These are phyloP conservation scores for Thereva unica DNA, from an alignment of 2,888 invertebrate genomes.

Conservation along the genomic window DNA sequence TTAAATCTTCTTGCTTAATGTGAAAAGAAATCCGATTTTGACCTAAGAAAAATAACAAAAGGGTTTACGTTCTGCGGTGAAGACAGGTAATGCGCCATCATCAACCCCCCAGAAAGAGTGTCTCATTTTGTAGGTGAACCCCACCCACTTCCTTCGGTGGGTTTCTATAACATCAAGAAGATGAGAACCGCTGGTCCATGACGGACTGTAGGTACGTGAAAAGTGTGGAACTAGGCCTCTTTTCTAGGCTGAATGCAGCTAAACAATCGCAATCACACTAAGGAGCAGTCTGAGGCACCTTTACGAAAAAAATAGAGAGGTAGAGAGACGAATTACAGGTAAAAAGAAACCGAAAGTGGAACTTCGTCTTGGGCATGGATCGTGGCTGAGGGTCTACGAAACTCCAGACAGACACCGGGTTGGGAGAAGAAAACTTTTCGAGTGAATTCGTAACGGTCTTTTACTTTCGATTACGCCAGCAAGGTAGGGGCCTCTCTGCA, in stretches of 20 bases:
- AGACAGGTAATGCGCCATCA: background rate
- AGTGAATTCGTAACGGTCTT: no score
- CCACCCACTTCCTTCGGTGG: slow-evolving; percentile 21
- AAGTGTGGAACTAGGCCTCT: slow-evolving; percentile 11
- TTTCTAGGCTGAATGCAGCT: slow-evolving; percentile 4
- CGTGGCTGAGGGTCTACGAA: background rate
- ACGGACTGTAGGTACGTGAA: slow-evolving; percentile 10
- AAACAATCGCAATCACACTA: background rate
- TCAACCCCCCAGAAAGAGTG: slow-evolving; percentile 16
- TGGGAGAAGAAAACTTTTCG: no score
- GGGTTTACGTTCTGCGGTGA: background rate
- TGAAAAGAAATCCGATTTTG: slow-evolving; percentile 14
- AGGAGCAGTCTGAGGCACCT: background rate
- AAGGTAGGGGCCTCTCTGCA: no score
- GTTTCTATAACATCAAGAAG: background rate
- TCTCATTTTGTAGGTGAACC: slow-evolving; percentile 6
- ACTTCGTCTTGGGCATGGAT: background rate
- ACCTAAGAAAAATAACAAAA: slow-evolving; percentile 15
- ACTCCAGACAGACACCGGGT: background rate
- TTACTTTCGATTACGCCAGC: no score
- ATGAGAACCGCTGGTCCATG: slow-evolving; percentile 16
- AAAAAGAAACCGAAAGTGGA: slow-evolving; percentile 25
- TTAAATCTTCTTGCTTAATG: slow-evolving; percentile 10
- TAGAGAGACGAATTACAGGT: no score
- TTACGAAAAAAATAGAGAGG: no score